Evolutionary conservation across 2,797 vertebrate genomes (phyloP).

Genomic region (Lophotriccus pileatus): DNA sequence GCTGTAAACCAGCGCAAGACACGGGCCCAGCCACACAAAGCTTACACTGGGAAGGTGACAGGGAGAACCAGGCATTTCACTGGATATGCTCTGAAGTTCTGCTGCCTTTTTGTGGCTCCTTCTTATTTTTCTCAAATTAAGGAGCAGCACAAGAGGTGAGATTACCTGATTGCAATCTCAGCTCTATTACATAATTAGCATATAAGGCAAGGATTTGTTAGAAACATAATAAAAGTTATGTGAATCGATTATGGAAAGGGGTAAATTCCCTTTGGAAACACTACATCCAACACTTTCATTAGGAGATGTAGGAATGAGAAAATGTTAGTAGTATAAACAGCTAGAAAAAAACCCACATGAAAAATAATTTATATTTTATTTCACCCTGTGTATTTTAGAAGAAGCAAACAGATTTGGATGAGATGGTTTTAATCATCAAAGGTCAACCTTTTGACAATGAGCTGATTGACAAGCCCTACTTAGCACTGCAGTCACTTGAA

Average conservation of each 20-base stretch:
- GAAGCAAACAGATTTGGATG: constrained; percentile 57
- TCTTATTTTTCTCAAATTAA: neutral
- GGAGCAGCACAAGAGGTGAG: neutral
- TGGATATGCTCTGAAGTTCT: neutral
- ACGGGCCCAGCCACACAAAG: accelerated
- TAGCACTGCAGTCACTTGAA: constrained; percentile 42
- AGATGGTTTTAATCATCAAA: constrained; percentile 38
- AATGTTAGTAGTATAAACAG: constrained; percentile 2
- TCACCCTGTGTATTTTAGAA: neutral
- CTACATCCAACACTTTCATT: neutral
- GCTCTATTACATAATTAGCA: neutral
- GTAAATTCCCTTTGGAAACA: constrained; percentile 3
- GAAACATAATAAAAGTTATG: neutral
- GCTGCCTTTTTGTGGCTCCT: neutral
- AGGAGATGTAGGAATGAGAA: neutral
- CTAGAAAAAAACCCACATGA: neutral
- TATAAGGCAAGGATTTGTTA: neutral
- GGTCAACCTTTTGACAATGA: constrained; percentile 46
- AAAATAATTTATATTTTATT: neutral
- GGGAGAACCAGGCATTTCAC: neutral
- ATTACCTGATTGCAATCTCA: neutral
- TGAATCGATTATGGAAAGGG: neutral
- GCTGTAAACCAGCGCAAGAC: neutral
- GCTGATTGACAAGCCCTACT: constrained; percentile 50
- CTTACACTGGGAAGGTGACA: neutral